Evolutionary conservation across 2,797 vertebrate genomes (phyloP).

Genomic region (Mus caroli): DNA sequence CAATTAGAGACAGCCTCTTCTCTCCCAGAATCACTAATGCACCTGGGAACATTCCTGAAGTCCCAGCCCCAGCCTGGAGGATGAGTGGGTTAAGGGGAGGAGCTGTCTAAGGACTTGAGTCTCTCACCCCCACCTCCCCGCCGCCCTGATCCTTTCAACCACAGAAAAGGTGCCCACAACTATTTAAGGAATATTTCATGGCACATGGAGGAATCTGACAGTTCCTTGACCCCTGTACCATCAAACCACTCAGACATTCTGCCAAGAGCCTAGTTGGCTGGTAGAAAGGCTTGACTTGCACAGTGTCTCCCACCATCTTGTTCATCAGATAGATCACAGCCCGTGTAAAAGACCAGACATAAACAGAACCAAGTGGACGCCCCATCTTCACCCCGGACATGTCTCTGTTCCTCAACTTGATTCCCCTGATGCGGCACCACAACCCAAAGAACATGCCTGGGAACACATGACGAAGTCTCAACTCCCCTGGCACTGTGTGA

Average conservation of each 20-base stretch:
- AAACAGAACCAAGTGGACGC: background rate
- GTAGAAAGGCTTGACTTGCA: background rate
- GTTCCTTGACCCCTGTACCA: background rate
- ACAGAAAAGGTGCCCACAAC: conserved; percentile 4
- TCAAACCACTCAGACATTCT: conserved; percentile 21
- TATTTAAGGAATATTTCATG: conserved; percentile 1
- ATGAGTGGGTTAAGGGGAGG: background rate
- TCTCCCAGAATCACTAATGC: conserved; percentile 17
- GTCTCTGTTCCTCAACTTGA: conserved; percentile 12
- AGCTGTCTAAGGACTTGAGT: background rate
- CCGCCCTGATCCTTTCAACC: background rate
- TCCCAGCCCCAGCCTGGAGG: background rate
- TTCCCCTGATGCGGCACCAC: background rate
- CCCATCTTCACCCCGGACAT: background rate
- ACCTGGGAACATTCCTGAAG: background rate
- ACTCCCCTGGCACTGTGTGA: background rate
- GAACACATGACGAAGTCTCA: background rate
- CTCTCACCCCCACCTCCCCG: background rate
- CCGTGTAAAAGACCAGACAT: background rate
- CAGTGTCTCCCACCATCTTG: background rate
- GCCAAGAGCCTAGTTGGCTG: conserved; percentile 19
- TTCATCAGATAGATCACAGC: background rate
- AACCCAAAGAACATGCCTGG: background rate
- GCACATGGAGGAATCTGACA: background rate
- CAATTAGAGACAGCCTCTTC: background rate